These are phyloP conservation scores for Dicycla oo DNA, from an alignment of 2,888 invertebrate species.

Conservation along the genomic window DNA sequence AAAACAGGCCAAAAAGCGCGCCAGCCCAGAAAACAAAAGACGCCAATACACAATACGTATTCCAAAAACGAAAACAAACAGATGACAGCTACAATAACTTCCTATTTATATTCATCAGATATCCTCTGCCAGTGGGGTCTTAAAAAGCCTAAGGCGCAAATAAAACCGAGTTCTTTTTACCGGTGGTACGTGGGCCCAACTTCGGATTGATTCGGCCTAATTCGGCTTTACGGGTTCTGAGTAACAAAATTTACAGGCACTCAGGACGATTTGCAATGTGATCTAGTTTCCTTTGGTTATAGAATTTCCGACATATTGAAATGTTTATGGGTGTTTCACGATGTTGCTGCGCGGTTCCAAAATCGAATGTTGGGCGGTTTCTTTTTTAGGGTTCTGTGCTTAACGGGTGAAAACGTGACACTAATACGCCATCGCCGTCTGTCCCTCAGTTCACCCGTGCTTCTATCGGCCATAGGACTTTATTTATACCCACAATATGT, in stretches of 20 bases:
- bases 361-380: slow-evolving; percentile 19
- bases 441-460: no score
- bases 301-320: slow-evolving; percentile 48
- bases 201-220: slow-evolving; percentile 63
- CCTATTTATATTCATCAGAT: slow-evolving; percentile 60
- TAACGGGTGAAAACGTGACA: neutral
- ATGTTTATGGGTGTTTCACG: slow-evolving; percentile 36
- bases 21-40: slow-evolving; percentile 24
- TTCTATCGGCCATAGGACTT: neutral
- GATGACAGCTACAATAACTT: slow-evolving; percentile 47
- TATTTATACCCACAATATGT: neutral
- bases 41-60: slow-evolving; percentile 21
- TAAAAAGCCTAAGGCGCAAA: slow-evolving; percentile 48
- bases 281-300: slow-evolving; percentile 57
- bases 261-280: slow-evolving; percentile 56
- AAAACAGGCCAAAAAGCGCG: neutral
- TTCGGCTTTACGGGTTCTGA: slow-evolving; percentile 52
- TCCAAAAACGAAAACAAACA: slow-evolving; percentile 39
- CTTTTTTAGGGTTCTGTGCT: neutral
- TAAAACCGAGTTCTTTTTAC: slow-evolving; percentile 58
- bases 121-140: slow-evolving; percentile 32
- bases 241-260: slow-evolving; percentile 66
- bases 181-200: slow-evolving; percentile 55
- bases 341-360: slow-evolving; percentile 12
- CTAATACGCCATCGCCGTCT: fast-evolving